These are phyloP conservation scores for Anagrus nilaparvatae DNA, from an alignment of 1,140 invertebrate genomes.

Conservation along the genomic window DNA sequence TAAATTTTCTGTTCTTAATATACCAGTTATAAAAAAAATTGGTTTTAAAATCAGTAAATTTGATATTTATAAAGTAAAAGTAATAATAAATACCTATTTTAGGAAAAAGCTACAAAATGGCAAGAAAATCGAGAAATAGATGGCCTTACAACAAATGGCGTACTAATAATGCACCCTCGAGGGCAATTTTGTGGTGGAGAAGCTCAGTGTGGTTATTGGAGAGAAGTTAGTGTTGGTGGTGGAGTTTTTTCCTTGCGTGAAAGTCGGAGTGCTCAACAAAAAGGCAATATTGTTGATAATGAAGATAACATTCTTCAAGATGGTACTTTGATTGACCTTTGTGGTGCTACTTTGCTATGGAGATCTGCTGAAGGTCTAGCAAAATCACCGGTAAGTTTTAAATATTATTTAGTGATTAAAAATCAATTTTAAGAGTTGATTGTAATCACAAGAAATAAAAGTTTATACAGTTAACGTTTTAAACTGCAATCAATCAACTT, in stretches of 20 bases:
- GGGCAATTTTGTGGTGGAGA: conserved; percentile 73
- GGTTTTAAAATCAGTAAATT: no score
- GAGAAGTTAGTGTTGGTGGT: conserved; percentile 95
- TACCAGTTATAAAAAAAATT: no score
- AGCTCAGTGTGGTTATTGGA: conserved; percentile 75
- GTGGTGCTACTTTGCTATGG: conserved; percentile 96
- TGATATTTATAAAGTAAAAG: no score
- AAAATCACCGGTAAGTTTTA: conserved; percentile 75
- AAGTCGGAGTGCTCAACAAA: conserved; percentile 87
- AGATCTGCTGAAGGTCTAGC: conserved; percentile 90
- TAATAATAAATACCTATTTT: conserved; percentile 6
- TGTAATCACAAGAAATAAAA: neutral
- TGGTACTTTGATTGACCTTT: conserved; percentile 97
- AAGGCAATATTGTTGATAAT: conserved; percentile 68
- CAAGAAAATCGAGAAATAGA: conserved; percentile 92
- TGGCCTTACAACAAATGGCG: conserved; percentile 96
- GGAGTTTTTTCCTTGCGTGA: conserved; percentile 90
- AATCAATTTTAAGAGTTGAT: neutral
- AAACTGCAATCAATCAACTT: neutral
- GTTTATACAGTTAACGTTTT: neutral
- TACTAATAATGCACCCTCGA: conserved; percentile 89
- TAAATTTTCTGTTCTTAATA: conserved; percentile 6
- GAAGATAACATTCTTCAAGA: conserved; percentile 89
- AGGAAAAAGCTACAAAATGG: conserved; percentile 99
- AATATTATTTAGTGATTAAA: no score